Evolutionary conservation across 23 tunicate species (phyloP), one percentile per base, ranked within the genome.

Genomic region (Clavelina lepadiformis): DNA sequence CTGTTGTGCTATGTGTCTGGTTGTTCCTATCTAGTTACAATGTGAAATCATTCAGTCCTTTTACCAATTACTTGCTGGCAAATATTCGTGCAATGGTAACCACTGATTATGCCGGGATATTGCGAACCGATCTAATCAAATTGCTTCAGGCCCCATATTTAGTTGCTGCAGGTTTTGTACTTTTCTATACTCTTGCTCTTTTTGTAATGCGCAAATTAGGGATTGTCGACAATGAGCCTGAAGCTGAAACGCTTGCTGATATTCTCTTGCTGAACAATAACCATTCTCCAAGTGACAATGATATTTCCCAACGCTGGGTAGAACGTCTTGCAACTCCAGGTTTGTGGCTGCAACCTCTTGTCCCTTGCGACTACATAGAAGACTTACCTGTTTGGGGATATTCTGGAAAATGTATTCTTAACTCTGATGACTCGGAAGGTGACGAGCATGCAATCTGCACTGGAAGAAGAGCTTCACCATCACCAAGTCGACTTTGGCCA

Each of bases 341-440:
- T n/a, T 45, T 78, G 33, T 78, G 84, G 84, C 69, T 78, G 13
- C 75, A 78, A 59, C 84, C 84, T 1, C 69, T 78, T 36, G 65
- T 78, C 33, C 61, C 84, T 2, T 58, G 27, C 28, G 84, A 78
- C 27, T 78, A 78, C 75, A 78, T 78, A 8, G 73, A 66, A n/a
- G 72, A 78, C 26, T 58, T 78, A 23, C 75, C 84, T 19, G 84
- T 78, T 5, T 78, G 84, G 84, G 35, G 45, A 34, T 78, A 67
- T 36, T 37, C 73, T 3, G 80, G 69, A 3, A 26, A 28, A 15
- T 61, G 69, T 20, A 19, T 65, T 1, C 28, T 36, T 5, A 51
- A 54, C 25, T 75, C 81, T 5, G 77, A 57, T 57, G 69, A 61
- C 20, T 35, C 69, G 11, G 72, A 65, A 23, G 29, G 23, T 4